Base-by-base conservation (phyloP, 2,888 invertebrate species). In the Lasioglossum zephyrum region DNA sequence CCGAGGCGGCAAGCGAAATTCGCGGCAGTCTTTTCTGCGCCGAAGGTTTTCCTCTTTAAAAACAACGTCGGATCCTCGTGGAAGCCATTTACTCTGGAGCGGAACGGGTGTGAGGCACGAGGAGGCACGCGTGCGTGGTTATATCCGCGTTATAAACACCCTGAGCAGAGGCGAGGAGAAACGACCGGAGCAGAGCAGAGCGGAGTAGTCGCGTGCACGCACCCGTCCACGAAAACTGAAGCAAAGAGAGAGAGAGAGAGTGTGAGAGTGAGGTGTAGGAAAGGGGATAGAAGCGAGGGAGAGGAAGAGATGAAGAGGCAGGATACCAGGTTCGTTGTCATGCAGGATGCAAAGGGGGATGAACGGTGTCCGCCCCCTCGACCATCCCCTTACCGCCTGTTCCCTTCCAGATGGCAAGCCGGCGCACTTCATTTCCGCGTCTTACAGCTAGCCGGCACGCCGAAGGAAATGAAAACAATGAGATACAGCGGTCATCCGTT, bases 401-500 rank as follows among this genome's bases (percentile, higher is more conserved):
- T 88, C 89, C 88, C 90, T 86, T 89, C 90, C 90, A 92, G 93
- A 93, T 92, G 92, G 92, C 92, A 92, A 89, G 90, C 93, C 92
- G 91, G 93, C 93, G 93, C 93, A 94, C 95, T 95, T 95, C 95
- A 95, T 95, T 95, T 95, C 95, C 95, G 95, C 94, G 94, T 95
- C 95, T 95, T 95, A 95, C 95, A 94, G 94, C 90, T 90, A 88
- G 92, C 92, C 92, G 94, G 92, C 92, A 90, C 90, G 92, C 90
- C 94, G 93, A 94, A 95, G 95, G 95, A 95, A 95, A 95, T 95
- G 95, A 95, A 95, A 95, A 95, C 95, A 95, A 95, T 95, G 95
- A 95, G 95, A 95, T 95, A 95, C 95, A 95, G 95, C 95, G 95
- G 95, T 95, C 95, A 95, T 95, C 94, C 94, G 94, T 95, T 95